These are phyloP conservation scores for Nymphalis io DNA, from an alignment of 1,140 invertebrate species.

Conservation along the genomic window DNA sequence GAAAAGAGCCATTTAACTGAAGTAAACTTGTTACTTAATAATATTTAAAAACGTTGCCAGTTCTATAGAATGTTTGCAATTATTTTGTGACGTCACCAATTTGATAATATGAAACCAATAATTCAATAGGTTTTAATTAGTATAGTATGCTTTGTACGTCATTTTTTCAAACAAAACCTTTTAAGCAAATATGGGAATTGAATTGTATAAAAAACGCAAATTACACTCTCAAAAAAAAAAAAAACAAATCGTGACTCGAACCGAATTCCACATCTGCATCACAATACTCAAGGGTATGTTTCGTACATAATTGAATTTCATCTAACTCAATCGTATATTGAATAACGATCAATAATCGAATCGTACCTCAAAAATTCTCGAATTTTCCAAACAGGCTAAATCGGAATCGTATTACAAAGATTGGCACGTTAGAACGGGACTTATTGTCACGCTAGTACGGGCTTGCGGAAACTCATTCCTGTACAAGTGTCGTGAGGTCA, in stretches of 20 bases:
- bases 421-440: slow-evolving; percentile 14
- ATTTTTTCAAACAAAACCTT: no score
- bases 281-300: background rate
- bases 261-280: background rate
- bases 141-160: no score
- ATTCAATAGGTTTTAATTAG: no score
- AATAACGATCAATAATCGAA: slow-evolving; percentile 20
- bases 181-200: background rate
- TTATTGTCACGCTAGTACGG: slow-evolving; percentile 21
- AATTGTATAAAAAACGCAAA: background rate
- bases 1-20: no score
- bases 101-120: no score
- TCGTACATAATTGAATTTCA: slow-evolving; percentile 19
- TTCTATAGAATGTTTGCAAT: no score
- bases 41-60: no score
- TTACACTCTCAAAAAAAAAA: background rate
- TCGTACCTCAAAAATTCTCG: slow-evolving; percentile 16
- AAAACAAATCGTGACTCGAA: background rate
- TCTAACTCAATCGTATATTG: slow-evolving; percentile 17
- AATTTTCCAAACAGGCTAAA: slow-evolving; percentile 17
- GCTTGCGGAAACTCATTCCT: slow-evolving; percentile 19
- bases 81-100: no score
- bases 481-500: slow-evolving; percentile 12
- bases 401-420: slow-evolving; percentile 17
- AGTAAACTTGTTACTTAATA: no score